Evolutionary conservation across 2,888 invertebrate genomes (phyloP), one percentile per base, ranked within the genome.

Genomic region (Epicampocera succincta): DNA sequence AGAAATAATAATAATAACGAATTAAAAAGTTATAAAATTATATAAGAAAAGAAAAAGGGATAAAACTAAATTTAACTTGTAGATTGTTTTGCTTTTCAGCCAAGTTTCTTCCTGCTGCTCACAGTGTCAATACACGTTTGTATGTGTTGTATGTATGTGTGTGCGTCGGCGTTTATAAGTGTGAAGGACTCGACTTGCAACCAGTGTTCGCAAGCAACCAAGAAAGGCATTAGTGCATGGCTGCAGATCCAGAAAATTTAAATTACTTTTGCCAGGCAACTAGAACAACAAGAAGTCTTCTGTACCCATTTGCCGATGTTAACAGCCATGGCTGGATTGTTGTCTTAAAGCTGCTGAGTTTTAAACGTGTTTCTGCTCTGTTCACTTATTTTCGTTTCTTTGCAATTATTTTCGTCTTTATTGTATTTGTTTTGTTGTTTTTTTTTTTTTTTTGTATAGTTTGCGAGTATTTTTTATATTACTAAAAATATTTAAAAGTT

Each of bases 241-340:
- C 76, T 40, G 52, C 48, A 76, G 33, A 72, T 66, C 77, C 74
- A 77, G 58, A 84, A 81, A 81, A 83, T 81, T 84, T 85, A 85
- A 84, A 85, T 85, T 85, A 84, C 85, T 84, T 85, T 83, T 83
- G 15, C 44, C 25, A 72, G 46, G 5, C 52, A 54, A 40, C 25
- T 3, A 5, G 3, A 25, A 2, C 61, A 66, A n/a, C 63, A 56
- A 42, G 33, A 80, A 54, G 66, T 66, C 72, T 48, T 54, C 21
- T 50, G 6, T 46, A 38, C 11, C 17, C 42, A 25, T 33, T 54
- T 42, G 50, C n/a, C 60, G 63, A 44, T 63, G 12, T 19, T 48
- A 11, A 44, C n/a, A 3, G 66, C 66, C 17, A 29, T 17, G 56
- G 15, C 0, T 52, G 40, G 12, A 5, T 40, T 38, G 15, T 50